A percentile compares a stretch with the other conserved stretches of the same genome.
Conservation (phyloP, 2,113 vertebrate species). For the Setophaga coronata region DNA sequence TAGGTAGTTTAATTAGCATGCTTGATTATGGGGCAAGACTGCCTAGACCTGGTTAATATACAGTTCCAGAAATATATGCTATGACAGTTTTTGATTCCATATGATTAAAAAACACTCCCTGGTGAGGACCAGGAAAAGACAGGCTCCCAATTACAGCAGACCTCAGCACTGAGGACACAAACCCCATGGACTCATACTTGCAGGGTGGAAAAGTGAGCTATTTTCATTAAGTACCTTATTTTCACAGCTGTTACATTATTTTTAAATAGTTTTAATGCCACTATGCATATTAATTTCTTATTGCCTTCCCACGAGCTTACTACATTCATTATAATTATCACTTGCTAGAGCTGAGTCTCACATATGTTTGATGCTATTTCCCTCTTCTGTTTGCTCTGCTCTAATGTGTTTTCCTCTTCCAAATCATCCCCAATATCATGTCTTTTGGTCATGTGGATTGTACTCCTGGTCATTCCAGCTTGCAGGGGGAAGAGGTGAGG, state of each 20-base stretch:
- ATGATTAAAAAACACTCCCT: background rate
- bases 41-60: background rate
- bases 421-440: background rate
- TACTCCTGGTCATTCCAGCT: background rate
- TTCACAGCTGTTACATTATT: slow-evolving; percentile 73
- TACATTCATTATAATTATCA: slow-evolving; percentile 47
- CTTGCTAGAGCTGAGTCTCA: background rate
- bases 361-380: slow-evolving; percentile 14
- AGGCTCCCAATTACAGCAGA: background rate
- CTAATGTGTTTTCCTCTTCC: background rate
- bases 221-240: slow-evolving; percentile 67
- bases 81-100: background rate
- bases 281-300: slow-evolving; percentile 66
- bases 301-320: slow-evolving; percentile 54
- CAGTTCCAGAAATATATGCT: background rate
- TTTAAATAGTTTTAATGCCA: slow-evolving; percentile 70
- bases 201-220: slow-evolving; percentile 54
- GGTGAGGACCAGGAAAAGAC: background rate
- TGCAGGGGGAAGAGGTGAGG: background rate
- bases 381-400: background rate
- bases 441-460: background rate
- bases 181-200: background rate
- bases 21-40: background rate
- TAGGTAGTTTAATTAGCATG: background rate
- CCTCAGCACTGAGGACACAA: background rate